Evolutionary conservation across 2,797 vertebrate genomes (phyloP).

Genomic region (Odontamblyopus rebecca): DNA sequence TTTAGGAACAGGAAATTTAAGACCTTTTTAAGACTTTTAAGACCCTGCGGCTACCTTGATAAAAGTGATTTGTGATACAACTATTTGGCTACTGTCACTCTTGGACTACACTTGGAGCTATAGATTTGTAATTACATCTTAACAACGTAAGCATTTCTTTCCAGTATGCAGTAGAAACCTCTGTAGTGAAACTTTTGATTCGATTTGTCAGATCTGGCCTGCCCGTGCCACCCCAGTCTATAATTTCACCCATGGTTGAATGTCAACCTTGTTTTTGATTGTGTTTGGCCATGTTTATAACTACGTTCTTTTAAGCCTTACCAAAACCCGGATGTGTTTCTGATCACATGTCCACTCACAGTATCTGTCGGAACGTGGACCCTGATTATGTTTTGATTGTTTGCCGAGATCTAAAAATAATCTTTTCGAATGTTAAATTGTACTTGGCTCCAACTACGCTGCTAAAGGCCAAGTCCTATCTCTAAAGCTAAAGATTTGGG

Average conservation of each 20-base stretch:
- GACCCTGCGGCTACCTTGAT: no score
- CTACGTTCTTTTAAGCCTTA: background rate
- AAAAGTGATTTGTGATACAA: background rate
- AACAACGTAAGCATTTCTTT: background rate
- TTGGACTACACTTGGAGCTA: background rate
- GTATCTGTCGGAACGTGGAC: background rate
- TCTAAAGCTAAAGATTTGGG: conserved; percentile 1
- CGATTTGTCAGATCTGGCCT: background rate
- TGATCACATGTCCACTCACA: background rate
- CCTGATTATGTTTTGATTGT: conserved; percentile 6
- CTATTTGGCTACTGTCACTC: background rate
- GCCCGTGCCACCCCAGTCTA: background rate
- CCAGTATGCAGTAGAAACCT: background rate
- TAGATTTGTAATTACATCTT: background rate
- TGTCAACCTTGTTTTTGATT: background rate
- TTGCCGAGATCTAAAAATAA: background rate
- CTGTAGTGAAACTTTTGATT: background rate
- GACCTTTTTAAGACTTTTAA: no score
- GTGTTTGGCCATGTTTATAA: background rate
- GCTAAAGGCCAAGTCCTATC: conserved; percentile 1
- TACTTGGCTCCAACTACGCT: background rate
- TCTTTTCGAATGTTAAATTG: conserved; percentile 3
- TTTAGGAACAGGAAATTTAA: no score
- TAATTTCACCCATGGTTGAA: background rate
- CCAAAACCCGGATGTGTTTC: background rate